Evolutionary conservation across 2,888 invertebrate species (phyloP).

Genomic region (Phyto melanocephala): DNA sequence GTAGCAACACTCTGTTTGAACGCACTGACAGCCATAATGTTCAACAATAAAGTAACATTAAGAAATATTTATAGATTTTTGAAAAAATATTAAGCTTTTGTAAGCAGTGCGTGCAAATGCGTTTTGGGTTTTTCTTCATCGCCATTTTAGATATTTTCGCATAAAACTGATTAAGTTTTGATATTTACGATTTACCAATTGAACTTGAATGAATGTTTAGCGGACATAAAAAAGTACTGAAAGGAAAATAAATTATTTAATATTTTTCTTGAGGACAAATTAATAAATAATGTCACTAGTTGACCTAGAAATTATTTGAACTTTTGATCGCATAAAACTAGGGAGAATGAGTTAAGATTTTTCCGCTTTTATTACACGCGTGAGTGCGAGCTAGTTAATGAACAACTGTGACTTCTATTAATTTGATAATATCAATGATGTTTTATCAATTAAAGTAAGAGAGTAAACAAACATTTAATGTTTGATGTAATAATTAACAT

Average conservation of each 20-base stretch:
- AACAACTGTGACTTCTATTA: too few relatives aligned
- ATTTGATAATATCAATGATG: too few relatives aligned
- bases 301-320: too few relatives aligned
- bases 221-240: background rate
- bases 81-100: background rate
- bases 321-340: too few relatives aligned
- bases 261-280: background rate
- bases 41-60: slow-evolving; percentile 42
- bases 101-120: slow-evolving; percentile 54
- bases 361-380: too few relatives aligned
- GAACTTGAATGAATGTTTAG: background rate
- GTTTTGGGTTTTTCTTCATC: background rate
- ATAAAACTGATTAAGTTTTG: slow-evolving; percentile 5
- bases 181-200: background rate
- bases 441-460: too few relatives aligned
- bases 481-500: too few relatives aligned
- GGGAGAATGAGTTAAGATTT: too few relatives aligned
- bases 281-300: too few relatives aligned
- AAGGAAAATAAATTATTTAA: background rate
- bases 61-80: background rate
- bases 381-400: too few relatives aligned
- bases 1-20: slow-evolving; percentile 67
- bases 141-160: slow-evolving; percentile 8
- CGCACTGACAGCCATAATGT: slow-evolving; percentile 35
- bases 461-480: too few relatives aligned